Evolutionary conservation across 2,113 vertebrate genomes (phyloP).

Genomic region (Pycnonotus jocosus): DNA sequence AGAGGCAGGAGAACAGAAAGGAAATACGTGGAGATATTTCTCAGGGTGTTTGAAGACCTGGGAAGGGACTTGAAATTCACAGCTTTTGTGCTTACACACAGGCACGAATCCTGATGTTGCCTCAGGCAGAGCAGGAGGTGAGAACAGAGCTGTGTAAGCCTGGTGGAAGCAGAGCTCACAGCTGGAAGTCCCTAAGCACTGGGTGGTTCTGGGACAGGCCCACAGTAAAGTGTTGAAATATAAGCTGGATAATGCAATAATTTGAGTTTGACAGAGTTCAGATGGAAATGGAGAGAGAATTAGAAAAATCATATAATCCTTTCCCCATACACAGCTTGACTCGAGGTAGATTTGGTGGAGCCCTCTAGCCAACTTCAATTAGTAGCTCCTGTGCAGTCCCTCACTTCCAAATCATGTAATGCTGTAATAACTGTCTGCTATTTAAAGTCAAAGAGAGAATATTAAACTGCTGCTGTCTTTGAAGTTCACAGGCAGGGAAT

Average conservation of each 20-base stretch:
- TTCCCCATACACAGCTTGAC: background rate
- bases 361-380: background rate
- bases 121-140: background rate
- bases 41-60: background rate
- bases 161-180: background rate
- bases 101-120: background rate
- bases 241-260: background rate
- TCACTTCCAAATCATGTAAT: background rate
- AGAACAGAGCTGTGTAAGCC: background rate
- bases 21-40: background rate
- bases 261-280: background rate
- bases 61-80: background rate
- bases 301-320: background rate
- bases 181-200: background rate
- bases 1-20: background rate
- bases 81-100: background rate
- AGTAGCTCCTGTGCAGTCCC: background rate
- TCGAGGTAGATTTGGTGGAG: background rate
- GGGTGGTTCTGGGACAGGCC: background rate
- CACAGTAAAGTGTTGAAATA: background rate
- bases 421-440: background rate
- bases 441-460: slow-evolving; percentile 21
- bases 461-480: slow-evolving; percentile 32
- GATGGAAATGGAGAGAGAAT: background rate
- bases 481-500: background rate